A percentile compares a stretch with the other conserved stretches of the same genome.
phyloP scores from a whole-genome alignment of 2,113 vertebrate species.

The Lanius ludovicianus region DNA sequence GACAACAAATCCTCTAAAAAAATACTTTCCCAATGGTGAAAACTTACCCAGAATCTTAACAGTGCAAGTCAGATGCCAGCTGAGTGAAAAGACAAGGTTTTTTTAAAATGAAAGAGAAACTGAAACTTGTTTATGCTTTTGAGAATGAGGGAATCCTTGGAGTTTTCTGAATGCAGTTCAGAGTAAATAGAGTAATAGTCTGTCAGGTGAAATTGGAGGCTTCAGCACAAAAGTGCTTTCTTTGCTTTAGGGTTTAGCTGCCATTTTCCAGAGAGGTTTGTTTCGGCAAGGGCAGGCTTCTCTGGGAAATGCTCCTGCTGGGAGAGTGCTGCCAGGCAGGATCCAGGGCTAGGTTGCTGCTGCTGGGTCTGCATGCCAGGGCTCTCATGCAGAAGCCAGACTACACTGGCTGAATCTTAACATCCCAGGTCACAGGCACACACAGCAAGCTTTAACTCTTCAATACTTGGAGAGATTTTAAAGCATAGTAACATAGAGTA shows the following conservation, averaged over 20 bases:
- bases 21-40: constrained; percentile 2
- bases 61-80: not conserved
- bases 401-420: constrained; percentile 21
- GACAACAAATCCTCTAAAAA: not conserved
- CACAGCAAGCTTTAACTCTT: not conserved
- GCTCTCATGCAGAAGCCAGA: not conserved
- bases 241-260: constrained; percentile 65
- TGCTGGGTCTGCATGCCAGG: not conserved
- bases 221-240: constrained; percentile 49
- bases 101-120: constrained; percentile 54
- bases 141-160: constrained; percentile 63
- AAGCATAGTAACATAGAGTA: not conserved
- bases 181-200: constrained; percentile 40
- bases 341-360: not conserved
- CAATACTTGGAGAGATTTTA: not conserved
- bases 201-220: constrained; percentile 43
- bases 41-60: constrained; percentile 6
- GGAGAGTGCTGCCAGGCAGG: not conserved
- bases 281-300: not conserved
- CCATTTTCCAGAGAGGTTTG: constrained; percentile 46
- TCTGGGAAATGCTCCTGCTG: constrained; percentile 27
- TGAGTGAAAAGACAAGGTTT: not conserved
- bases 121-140: constrained; percentile 46
- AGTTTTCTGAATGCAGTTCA: constrained; percentile 48
- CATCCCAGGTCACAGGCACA: not conserved